Conservation (phyloP, 2,113 vertebrate genomes). For the Smithornis capensis region DNA sequence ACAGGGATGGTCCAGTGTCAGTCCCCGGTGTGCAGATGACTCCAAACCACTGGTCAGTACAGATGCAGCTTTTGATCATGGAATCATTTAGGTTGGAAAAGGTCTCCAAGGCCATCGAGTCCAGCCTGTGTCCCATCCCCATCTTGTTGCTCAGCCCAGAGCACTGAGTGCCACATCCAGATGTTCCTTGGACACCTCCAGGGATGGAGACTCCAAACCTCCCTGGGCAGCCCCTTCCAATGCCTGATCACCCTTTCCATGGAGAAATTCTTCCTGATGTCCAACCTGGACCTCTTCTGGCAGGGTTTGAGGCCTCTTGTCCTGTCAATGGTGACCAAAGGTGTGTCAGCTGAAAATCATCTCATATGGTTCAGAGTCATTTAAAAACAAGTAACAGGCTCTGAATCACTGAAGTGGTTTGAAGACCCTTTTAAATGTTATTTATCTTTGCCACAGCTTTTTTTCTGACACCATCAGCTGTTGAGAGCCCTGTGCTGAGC, state of each 20-base stretch:
- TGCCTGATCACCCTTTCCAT: accelerated
- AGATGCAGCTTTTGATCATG: neutral
- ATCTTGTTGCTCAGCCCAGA: neutral
- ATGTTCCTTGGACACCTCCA: neutral
- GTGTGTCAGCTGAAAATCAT: neutral
- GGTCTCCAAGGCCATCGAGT: accelerated
- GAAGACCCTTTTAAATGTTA: neutral
- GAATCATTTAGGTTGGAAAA: neutral
- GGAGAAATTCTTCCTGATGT: neutral
- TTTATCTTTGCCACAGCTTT: neutral
- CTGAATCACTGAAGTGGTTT: neutral
- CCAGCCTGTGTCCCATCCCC: accelerated
- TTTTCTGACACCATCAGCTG: accelerated
- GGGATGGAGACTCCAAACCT: no score
- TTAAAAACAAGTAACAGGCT: neutral
- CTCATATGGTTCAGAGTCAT: neutral
- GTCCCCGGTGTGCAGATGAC: neutral
- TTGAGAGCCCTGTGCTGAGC: neutral
- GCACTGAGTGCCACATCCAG: neutral
- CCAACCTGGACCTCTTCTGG: neutral
- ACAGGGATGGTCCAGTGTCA: neutral
- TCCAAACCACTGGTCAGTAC: neutral
- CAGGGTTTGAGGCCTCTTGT: neutral
- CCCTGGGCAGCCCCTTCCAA: neutral
- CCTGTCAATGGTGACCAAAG: neutral